A percentile compares a stretch with the other conserved stretches of the same genome.
Evolutionary conservation across 2,888 invertebrate genomes (phyloP).

Genomic region (Proisotoma minuta): DNA sequence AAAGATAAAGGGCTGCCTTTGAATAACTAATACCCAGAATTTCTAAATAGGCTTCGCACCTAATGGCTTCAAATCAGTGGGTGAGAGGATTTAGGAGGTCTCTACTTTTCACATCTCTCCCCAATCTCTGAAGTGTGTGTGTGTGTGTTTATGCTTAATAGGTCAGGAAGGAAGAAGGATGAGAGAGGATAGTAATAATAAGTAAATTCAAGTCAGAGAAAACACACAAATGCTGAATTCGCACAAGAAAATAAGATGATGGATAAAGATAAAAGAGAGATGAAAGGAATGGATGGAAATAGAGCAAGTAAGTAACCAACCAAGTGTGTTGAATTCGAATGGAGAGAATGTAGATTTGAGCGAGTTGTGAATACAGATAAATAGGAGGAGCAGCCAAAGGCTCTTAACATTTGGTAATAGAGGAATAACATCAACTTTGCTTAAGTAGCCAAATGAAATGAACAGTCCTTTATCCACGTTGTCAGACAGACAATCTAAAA

Average conservation of each 20-base stretch:
- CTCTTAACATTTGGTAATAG: too few species aligned
- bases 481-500: too few species aligned
- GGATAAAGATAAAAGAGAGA: constrained; percentile 1
- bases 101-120: too few species aligned
- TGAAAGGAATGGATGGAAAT: not conserved
- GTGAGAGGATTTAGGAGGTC: too few species aligned
- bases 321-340: not conserved
- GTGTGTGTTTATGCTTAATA: too few species aligned
- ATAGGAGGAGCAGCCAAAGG: too few species aligned
- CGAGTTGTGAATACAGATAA: constrained; percentile 3
- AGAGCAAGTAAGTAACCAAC: constrained; percentile 1
- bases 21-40: not conserved
- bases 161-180: not conserved
- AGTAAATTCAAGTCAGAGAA: not conserved
- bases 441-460: too few species aligned
- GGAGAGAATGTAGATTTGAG: not conserved
- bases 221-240: constrained; percentile 1
- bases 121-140: too few species aligned
- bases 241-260: constrained; percentile 3
- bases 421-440: too few species aligned
- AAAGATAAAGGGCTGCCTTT: too few species aligned
- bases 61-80: not conserved
- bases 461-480: too few species aligned
- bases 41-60: not conserved
- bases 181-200: not conserved